Evolutionary conservation across 2,888 invertebrate genomes (phyloP).

Genomic region (Chaetoderma sp.): DNA sequence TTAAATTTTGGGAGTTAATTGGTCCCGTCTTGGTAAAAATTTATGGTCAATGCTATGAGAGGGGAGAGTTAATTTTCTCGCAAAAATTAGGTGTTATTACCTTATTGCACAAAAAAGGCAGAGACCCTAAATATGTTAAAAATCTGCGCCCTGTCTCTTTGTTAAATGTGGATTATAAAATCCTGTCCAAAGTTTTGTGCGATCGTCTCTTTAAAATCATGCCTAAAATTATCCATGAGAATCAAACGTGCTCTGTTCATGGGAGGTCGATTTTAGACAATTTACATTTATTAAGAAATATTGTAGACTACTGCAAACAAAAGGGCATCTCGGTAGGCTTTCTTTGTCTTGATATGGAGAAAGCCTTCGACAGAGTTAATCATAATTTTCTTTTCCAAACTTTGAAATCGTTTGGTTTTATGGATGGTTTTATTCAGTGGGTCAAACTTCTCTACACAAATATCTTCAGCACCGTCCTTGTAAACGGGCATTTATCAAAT

Average conservation of each 20-base stretch:
- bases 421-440: slow-evolving; percentile 8
- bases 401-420: slow-evolving; percentile 4
- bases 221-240: slow-evolving; percentile 10
- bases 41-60: background rate
- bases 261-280: slow-evolving; percentile 16
- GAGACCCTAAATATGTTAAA: background rate
- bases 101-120: slow-evolving; percentile 6
- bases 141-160: slow-evolving; percentile 22
- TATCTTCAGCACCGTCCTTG: background rate
- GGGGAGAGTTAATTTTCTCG: background rate
- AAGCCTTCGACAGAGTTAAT: slow-evolving; percentile 24
- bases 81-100: slow-evolving; percentile 1
- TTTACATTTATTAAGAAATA: slow-evolving; percentile 17
- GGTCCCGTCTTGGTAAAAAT: background rate
- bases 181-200: slow-evolving; percentile 20
- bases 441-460: slow-evolving; percentile 2
- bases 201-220: slow-evolving; percentile 10
- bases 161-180: slow-evolving; percentile 15
- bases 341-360: slow-evolving; percentile 12
- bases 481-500: slow-evolving; percentile 11
- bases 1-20: slow-evolving; percentile 1
- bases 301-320: slow-evolving; percentile 19
- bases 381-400: slow-evolving; percentile 3
- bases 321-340: background rate
- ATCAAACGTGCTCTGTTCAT: slow-evolving; percentile 20